Conservation (phyloP, 2,888 invertebrate genomes). For the Calliphora vomitoria region DNA sequence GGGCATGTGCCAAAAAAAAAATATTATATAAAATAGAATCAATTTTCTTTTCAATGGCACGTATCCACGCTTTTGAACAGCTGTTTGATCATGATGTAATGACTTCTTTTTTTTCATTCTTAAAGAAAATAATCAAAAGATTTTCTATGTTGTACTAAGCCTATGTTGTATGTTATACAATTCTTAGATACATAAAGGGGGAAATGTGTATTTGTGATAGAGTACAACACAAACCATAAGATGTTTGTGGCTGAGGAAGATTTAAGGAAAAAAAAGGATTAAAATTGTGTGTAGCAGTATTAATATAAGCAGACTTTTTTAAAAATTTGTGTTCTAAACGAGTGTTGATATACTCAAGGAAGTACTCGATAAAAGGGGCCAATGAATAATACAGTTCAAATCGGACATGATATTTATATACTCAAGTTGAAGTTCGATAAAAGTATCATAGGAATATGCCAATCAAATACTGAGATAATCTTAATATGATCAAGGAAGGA, state of each 20-base stretch:
- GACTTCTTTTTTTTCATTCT: conserved; percentile 43
- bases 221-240: conserved; percentile 10
- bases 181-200: conserved; percentile 33
- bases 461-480: no score
- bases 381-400: no score
- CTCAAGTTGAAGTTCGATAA: neutral
- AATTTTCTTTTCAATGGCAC: conserved; percentile 57
- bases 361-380: no score
- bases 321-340: neutral
- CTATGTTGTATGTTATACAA: no score
- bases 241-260: conserved; percentile 3
- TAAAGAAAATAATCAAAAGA: conserved; percentile 56
- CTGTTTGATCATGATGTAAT: conserved; percentile 68
- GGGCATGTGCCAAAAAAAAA: conserved; percentile 62
- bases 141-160: conserved; percentile 12
- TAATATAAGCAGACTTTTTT: neutral
- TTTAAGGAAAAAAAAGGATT: conserved; percentile 44
- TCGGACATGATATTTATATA: neutral
- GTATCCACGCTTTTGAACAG: conserved; percentile 57
- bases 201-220: neutral
- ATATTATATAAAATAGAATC: conserved; percentile 18
- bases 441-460: no score
- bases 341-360: neutral
- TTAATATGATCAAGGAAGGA: no score
- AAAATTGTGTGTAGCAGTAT: neutral